These are phyloP conservation scores for Lingula anatina DNA, from an alignment of 2,888 invertebrate species.

Conservation along the genomic window DNA sequence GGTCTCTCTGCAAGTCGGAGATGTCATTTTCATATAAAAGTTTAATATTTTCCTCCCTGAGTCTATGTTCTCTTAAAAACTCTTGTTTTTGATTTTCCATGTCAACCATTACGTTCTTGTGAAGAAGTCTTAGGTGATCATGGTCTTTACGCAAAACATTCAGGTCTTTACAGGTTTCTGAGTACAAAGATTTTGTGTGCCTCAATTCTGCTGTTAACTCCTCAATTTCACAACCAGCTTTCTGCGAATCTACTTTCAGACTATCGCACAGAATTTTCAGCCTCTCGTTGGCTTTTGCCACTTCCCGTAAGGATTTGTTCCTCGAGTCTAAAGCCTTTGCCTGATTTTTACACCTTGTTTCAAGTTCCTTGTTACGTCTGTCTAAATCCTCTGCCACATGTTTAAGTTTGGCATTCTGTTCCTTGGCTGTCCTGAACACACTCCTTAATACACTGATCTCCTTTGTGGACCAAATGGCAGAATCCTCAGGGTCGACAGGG, in stretches of 20 bases:
- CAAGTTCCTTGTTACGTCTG: constrained; percentile 20
- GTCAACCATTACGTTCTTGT: constrained; percentile 24
- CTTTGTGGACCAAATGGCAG: constrained; percentile 35
- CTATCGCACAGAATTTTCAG: constrained; percentile 33
- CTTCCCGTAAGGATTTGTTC: constrained; percentile 19
- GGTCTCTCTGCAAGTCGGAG: constrained; percentile 23
- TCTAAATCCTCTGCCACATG: constrained; percentile 23
- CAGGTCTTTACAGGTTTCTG: constrained; percentile 24
- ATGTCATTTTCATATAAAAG: constrained; percentile 28
- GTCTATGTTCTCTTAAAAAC: constrained; percentile 21
- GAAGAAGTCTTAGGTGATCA: constrained; percentile 27
- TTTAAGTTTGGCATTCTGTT: constrained; percentile 27
- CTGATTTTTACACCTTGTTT: constrained; percentile 16
- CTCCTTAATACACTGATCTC: constrained; percentile 33
- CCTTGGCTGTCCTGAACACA: constrained; percentile 33
- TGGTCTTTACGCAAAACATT: constrained; percentile 23
- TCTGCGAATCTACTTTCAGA: constrained; percentile 26
- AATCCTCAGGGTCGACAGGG: constrained; percentile 26
- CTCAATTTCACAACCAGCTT: constrained; percentile 23
- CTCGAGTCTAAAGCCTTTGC: constrained; percentile 16
- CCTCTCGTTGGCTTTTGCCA: constrained; percentile 30
- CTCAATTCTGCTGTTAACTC: constrained; percentile 33
- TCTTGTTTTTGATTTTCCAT: constrained; percentile 23
- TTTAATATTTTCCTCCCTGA: constrained; percentile 26
- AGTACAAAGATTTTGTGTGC: constrained; percentile 27